Evolutionary conservation across 2,888 invertebrate genomes (phyloP).

Genomic region (Dyspetes luteomarginatus): DNA sequence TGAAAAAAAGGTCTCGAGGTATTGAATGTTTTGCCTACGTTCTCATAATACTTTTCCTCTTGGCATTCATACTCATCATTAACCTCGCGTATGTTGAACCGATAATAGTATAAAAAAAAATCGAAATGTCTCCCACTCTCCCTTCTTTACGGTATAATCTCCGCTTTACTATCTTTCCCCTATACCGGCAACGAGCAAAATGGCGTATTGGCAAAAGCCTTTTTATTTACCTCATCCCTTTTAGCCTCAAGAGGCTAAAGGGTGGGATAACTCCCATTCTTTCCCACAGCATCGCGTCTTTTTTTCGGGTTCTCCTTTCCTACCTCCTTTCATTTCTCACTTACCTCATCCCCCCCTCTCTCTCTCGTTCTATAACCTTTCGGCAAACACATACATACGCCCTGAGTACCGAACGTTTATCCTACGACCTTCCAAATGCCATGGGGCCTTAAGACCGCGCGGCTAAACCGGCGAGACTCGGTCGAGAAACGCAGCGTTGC

Average conservation of each 20-base stretch:
- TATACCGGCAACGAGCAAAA: slow-evolving; percentile 28
- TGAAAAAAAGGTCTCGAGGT: slow-evolving; percentile 23
- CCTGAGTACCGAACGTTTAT: not conserved
- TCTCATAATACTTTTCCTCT: slow-evolving; percentile 41
- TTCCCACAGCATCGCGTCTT: not conserved
- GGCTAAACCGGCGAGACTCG: too few relatives aligned
- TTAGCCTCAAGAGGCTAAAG: too few relatives aligned
- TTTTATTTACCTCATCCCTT: slow-evolving; percentile 40
- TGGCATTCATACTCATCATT: slow-evolving; percentile 49
- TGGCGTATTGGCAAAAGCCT: slow-evolving; percentile 32
- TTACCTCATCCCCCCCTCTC: too few relatives aligned
- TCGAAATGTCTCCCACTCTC: slow-evolving; percentile 21
- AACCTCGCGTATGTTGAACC: slow-evolving; percentile 53
- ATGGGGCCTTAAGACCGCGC: slow-evolving; percentile 37
- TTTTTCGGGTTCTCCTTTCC: not conserved
- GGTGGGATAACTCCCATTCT: too few relatives aligned
- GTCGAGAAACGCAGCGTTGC: slow-evolving; percentile 45
- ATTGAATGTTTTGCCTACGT: slow-evolving; percentile 36
- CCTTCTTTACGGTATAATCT: not conserved
- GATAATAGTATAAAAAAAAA: slow-evolving; percentile 44
- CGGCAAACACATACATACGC: slow-evolving; percentile 12
- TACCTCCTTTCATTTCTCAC: slow-evolving; percentile 15
- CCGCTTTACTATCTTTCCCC: not conserved
- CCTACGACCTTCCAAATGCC: slow-evolving; percentile 54
- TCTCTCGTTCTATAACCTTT: slow-evolving; percentile 38